Conservation (phyloP, 2,797 vertebrate species). For the Lepidocolaptes lacrymiger region DNA sequence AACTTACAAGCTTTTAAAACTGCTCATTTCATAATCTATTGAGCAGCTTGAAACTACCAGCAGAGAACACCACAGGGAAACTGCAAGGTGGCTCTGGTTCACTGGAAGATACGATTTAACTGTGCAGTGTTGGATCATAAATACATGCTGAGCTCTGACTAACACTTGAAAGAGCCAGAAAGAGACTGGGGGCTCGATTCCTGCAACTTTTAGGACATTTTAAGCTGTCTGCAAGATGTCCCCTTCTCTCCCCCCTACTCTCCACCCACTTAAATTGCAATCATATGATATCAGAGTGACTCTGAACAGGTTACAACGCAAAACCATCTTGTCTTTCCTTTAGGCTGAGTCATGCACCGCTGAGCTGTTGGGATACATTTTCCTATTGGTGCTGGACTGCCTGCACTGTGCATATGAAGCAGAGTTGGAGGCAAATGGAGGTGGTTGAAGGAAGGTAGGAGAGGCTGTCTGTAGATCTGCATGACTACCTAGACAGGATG, state of each 20-base stretch:
- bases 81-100: background rate
- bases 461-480: background rate
- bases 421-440: background rate
- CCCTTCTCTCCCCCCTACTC: background rate
- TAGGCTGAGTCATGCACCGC: constrained; percentile 9
- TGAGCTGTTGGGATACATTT: background rate
- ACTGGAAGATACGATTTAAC: background rate
- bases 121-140: background rate
- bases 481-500: background rate
- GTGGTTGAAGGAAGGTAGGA: background rate
- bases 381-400: background rate
- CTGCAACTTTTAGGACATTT: constrained; percentile 26
- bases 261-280: constrained; percentile 38
- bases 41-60: background rate
- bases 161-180: background rate
- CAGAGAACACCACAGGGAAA: background rate
- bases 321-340: background rate
- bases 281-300: constrained; percentile 17
- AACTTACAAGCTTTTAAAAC: background rate
- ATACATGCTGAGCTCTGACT: constrained; percentile 2
- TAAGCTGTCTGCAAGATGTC: constrained; percentile 24
- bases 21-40: background rate
- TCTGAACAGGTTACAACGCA: rapidly evolving
- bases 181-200: background rate
- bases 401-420: rapidly evolving